Evolutionary conservation across 2,888 invertebrate species (phyloP), one percentile per base, ranked within the genome.

Genomic region (Mesorhabditis spiculigera): DNA sequence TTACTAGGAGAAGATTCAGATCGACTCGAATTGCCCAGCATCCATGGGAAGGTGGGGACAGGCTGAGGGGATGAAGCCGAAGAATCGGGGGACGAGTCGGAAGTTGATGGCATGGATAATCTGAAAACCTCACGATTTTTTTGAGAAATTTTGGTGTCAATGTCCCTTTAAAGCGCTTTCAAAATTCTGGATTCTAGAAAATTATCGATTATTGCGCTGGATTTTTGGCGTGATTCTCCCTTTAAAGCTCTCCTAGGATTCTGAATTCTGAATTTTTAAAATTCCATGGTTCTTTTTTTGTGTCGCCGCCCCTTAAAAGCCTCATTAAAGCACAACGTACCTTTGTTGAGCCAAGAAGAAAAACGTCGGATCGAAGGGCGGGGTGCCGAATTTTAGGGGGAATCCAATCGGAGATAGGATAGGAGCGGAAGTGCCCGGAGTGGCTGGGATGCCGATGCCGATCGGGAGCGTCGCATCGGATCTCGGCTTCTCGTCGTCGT

Each of bases 61-160:
- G 77, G 75, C 4, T 78, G 72, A 10, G 79, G 77, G 6, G 79
- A 79, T 4, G 75, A 75, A 5, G 74, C 79, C 6, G 71, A 75
- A 8, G 78, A 78, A 70, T 78, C 78, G 4, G 78, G 78, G 6
- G 78, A 78, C 62, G 76, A 76, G 64, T 76, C 75, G 4, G 75
- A 71, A 45, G 71, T 70, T 4, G 75, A 16, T 63, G 64, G 71
- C 6, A 74, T 44, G 5, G 75, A 71, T 6, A 77, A 64, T 43
- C 76, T 72, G 58, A 64, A 70, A 61, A 8, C 0, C 28, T 50
- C 43, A 4, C 62, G 28, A n/a, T 2, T 28, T 43, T 43, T 13
- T 28, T 13, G 3, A n/a, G 58, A 3, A 58, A 4, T 58, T 13
- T 58, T 58, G 10, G n/a, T 4, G 10, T 13, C 58, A 58, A 4